phyloP scores from a whole-genome alignment of 1,140 invertebrate genomes.

The Drosophila pectinifera region DNA sequence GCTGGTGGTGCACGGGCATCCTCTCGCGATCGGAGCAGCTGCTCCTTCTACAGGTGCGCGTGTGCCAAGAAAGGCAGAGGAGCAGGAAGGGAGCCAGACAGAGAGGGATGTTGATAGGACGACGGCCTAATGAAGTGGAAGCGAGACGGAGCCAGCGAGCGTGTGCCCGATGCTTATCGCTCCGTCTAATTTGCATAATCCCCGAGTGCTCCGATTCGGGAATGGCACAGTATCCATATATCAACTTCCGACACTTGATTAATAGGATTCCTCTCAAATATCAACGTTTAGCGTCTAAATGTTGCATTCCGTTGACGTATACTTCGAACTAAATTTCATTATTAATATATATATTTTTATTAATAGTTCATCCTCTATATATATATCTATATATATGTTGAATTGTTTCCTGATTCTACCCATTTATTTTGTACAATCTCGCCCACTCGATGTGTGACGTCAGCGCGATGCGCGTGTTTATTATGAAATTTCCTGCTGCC shows the following conservation, averaged over 20 bases:
- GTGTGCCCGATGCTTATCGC: constrained; percentile 24
- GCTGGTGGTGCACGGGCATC: constrained; percentile 26
- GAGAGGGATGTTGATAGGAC: constrained; percentile 2
- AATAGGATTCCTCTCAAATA: neutral
- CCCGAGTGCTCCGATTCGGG: constrained; percentile 1
- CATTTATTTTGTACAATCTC: neutral
- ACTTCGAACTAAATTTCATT: too few relatives aligned
- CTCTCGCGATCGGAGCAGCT: constrained; percentile 49
- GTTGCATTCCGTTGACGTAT: too few relatives aligned
- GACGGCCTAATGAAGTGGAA: neutral
- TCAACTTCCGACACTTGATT: neutral
- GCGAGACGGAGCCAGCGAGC: constrained; percentile 1
- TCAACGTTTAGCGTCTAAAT: neutral
- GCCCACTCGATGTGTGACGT: constrained; percentile 26
- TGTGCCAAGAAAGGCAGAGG: constrained; percentile 46
- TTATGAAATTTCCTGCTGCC: constrained; percentile 74
- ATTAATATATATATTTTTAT: too few relatives aligned
- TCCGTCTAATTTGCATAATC: constrained; percentile 43
- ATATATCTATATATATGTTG: neutral
- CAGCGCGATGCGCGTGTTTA: constrained; percentile 31
- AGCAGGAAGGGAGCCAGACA: constrained; percentile 4
- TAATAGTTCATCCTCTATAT: too few relatives aligned
- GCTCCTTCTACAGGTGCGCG: constrained; percentile 69
- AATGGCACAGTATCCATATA: neutral
- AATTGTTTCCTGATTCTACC: neutral